Conservation (phyloP, 1,140 invertebrate species). For the Lepidostoma basale region DNA sequence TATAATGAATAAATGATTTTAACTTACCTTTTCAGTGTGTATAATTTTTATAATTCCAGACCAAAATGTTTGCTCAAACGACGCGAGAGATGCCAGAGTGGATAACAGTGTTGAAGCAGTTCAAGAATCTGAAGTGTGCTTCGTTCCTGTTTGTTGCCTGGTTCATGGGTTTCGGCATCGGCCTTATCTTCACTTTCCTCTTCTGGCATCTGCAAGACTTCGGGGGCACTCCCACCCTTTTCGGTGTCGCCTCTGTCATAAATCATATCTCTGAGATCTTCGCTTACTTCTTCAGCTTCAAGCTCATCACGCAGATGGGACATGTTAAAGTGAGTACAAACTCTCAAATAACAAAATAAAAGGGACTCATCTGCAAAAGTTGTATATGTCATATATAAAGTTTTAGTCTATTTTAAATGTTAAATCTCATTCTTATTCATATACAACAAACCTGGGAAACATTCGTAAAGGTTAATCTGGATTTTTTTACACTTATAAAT, state of each 20-base stretch:
- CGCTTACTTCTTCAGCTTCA: slow-evolving; percentile 97
- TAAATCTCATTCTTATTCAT: too few species aligned
- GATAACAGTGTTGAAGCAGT: slow-evolving; percentile 88
- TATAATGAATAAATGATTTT: too few species aligned
- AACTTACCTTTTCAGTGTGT: too few species aligned
- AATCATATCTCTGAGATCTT: slow-evolving; percentile 99
- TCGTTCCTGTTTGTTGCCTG: slow-evolving; percentile 96
- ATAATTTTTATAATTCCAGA: slow-evolving; percentile 61
- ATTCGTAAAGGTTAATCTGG: too few species aligned
- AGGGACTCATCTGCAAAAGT: too few species aligned
- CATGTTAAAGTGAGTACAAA: slow-evolving; percentile 84
- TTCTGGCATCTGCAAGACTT: slow-evolving; percentile 99
- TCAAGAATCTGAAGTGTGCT: slow-evolving; percentile 88
- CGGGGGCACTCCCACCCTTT: slow-evolving; percentile 94
- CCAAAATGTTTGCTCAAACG: slow-evolving; percentile 93
- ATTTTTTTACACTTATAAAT: too few species aligned
- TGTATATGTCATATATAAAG: too few species aligned
- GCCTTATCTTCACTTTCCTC: slow-evolving; percentile 97
- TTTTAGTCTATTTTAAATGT: too few species aligned
- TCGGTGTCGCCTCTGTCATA: slow-evolving; percentile 97
- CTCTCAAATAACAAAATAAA: too few species aligned
- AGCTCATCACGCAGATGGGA: slow-evolving; percentile 91
- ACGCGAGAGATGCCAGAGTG: slow-evolving; percentile 89
- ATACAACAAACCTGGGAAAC: too few species aligned
- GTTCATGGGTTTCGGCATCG: slow-evolving; percentile 99